Base-by-base conservation (phyloP, 2,797 vertebrate genomes). In the Tolypeutes matacus region DNA sequence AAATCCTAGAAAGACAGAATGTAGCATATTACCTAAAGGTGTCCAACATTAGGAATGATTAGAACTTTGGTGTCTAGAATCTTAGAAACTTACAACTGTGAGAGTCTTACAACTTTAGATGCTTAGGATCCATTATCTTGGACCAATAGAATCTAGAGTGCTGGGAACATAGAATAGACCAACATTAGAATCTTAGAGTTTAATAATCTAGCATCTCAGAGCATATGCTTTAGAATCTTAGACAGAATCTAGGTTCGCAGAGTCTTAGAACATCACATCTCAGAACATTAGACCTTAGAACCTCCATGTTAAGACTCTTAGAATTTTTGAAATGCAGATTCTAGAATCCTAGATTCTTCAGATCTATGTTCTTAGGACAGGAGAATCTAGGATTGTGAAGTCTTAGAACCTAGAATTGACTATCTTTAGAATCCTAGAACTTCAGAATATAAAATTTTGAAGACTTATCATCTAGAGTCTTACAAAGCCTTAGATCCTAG, bases 11-110 rank as follows among this genome's bases (percentile, higher is more conserved):
- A 93, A 95, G 53, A 51, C 9, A 82, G 70, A 89, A 83, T 49
- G 42, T 46, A 81, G 53, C 88, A 81, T 7, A 84, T 85, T 83
- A 80, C 77, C 42, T 90, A 91, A 80, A 93, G 17, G 36, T 89
- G 75, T 91, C 75, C 88, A 81, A 62, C n/a, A 81, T 94, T 85
- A 96, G 91, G 93, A 92, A 82, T 85, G 56, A 96, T 93, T 93
- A 97, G 53, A 92, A 96, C 72, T 86, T 94, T 93, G 94, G 78
- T 62, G 58, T 89, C 70, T 95, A 46, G 60, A 76, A 51, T 76
- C 14, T 76, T 51, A 51, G 29, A 76, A 51, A 51, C n/a, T 31
- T 51, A 76, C 46, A 76, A n/a, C 46, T 72, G 23, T 93, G 65
- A 94, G 27, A 78, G 20, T 82, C 76, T 84, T 89, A 64, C n/a